Conservation (phyloP, 2,113 vertebrate species). For the Herpetotheres cachinnans region DNA sequence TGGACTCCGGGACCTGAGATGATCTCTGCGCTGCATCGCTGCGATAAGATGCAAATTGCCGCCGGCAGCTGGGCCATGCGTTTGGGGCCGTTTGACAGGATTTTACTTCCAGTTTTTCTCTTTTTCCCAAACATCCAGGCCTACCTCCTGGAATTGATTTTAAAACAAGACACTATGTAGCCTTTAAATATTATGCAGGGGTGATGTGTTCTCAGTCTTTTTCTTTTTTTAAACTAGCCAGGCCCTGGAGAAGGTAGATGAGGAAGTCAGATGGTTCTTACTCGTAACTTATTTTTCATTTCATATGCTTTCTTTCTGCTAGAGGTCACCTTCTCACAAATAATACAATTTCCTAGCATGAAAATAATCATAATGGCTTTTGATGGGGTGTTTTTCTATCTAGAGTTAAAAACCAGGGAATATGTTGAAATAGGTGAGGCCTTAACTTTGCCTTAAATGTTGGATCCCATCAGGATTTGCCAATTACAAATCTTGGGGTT, state of each 20-base stretch:
- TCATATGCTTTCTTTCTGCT: neutral
- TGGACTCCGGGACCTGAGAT: neutral
- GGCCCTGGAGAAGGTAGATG: neutral
- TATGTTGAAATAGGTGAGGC: neutral
- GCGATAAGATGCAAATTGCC: neutral
- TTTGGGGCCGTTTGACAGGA: neutral
- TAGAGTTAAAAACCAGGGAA: neutral
- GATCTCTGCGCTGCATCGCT: neutral
- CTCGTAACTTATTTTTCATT: neutral
- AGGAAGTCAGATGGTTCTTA: neutral
- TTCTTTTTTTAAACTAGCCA: neutral
- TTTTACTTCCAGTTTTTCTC: neutral
- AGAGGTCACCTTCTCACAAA: neutral
- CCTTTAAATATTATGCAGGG: neutral
- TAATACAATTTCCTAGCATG: too few relatives aligned
- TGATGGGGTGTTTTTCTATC: neutral
- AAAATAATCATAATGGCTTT: neutral
- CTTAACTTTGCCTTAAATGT: neutral
- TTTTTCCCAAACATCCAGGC: neutral
- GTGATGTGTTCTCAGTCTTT: neutral
- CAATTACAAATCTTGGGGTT: neutral
- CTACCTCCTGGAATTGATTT: neutral
- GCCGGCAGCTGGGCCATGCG: rapidly evolving
- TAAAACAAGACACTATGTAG: neutral
- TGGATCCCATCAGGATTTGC: neutral